Conservation (phyloP, 2,797 vertebrate genomes). For the Pelochelys cantorii region DNA sequence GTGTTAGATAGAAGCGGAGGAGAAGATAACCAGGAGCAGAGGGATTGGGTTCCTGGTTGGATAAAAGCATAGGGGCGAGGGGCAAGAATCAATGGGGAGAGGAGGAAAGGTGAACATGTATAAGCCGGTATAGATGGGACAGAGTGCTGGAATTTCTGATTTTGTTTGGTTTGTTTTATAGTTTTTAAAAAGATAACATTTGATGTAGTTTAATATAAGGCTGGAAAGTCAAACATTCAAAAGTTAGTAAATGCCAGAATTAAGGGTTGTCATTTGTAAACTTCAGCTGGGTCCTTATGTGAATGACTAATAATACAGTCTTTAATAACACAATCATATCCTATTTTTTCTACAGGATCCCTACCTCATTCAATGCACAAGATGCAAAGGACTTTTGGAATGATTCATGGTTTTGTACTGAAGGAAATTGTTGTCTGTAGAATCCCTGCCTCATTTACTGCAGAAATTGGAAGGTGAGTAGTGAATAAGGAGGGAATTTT, state of each 20-base stretch:
- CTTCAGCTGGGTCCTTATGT: not conserved
- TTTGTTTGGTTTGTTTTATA: not conserved
- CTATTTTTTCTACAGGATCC: not conserved
- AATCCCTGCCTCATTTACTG: not conserved
- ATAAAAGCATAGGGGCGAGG: too few relatives aligned
- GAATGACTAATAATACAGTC: not conserved
- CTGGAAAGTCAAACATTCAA: not conserved
- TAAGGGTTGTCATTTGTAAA: not conserved
- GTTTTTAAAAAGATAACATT: not conserved
- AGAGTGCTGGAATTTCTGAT: not conserved
- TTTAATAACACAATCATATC: not conserved
- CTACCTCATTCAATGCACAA: not conserved
- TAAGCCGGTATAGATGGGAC: too few relatives aligned
- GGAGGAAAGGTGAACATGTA: too few relatives aligned
- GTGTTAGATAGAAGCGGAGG: not conserved
- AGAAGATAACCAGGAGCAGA: too few relatives aligned
- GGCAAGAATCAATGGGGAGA: too few relatives aligned
- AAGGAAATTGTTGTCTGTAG: not conserved
- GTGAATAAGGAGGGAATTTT: not conserved
- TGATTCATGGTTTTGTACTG: not conserved
- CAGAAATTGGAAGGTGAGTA: slow-evolving; percentile 6
- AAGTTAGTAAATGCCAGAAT: not conserved
- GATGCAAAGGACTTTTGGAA: not conserved
- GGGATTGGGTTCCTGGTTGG: too few relatives aligned
- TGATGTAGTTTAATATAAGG: not conserved